A percentile compares a stretch with the other conserved stretches of the same genome.
Evolutionary conservation across 2,113 vertebrate genomes (phyloP).

Genomic region (Saimiri boliviensis): DNA sequence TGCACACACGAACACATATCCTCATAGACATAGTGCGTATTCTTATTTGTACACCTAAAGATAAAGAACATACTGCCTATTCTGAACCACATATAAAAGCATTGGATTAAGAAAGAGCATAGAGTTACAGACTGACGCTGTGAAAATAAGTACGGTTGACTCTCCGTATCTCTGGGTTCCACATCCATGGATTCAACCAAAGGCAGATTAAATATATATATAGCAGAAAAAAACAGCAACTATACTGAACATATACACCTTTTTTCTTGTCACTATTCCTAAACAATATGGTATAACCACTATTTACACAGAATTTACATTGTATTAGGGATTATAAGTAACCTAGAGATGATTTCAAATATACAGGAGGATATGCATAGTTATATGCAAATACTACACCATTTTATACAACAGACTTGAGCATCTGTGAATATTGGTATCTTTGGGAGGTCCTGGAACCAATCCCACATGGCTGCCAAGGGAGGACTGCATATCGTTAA

Average conservation of each 20-base stretch:
- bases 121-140: background rate
- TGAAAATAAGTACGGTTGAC: background rate
- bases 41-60: background rate
- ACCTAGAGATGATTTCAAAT: background rate
- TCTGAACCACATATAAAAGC: background rate
- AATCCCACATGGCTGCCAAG: background rate
- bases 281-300: background rate
- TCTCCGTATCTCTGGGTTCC: background rate
- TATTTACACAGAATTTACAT: background rate
- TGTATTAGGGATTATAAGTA: background rate
- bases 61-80: accelerated
- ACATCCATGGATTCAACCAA: background rate
- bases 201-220: background rate
- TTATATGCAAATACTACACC: background rate
- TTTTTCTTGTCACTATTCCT: background rate
- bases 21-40: background rate
- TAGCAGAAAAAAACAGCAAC: background rate
- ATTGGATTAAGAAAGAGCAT: background rate
- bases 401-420: background rate
- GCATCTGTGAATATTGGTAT: background rate
- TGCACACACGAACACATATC: background rate
- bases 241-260: background rate
- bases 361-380: background rate
- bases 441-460: background rate
- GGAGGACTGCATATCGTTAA: background rate